Evolutionary conservation across 2,888 invertebrate genomes (phyloP), one percentile per base, ranked within the genome.

Genomic region (Oligia fasciuncula): DNA sequence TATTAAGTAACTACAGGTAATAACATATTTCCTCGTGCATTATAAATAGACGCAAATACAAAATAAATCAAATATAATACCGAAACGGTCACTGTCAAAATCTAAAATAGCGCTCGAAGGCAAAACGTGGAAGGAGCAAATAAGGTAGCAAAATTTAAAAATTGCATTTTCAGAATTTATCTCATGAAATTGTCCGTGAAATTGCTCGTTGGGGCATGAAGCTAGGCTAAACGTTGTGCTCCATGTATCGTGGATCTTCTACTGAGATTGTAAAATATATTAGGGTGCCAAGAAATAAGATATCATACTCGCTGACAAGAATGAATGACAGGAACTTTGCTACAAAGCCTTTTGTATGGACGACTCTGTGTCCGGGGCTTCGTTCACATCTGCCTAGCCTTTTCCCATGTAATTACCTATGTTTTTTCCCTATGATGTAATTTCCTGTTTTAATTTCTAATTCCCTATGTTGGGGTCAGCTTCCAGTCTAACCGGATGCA

Each of bases 181-280:
- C 88, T 90, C 87, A 81, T 85, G 89, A 92, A 92, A 92, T 92
- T 90, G 91, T 87, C 87, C 87, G 90, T 91, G 88, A 92, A 92
- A 92, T 92, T 92, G 91, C 84, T 85, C 88, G 86, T 87, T 85
- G 87, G 72, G 84, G 91, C 89, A 87, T 87, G 91, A 87, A 89
- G 89, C 87, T 62, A 77, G 84, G 80, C 87, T 90, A 86, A 87
- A 89, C 81, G 83, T 84, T 90, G 81, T 88, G 86, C 84, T 86
- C 71, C 88, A 65, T 87, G 90, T 89, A 91, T 91, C 87, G 85
- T 87, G 86, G 83, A 87, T 86, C 87, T 72, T 77, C 29, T 65
- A 68, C 78, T 54, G 74, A 87, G 83, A 89, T 90, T 90, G 81
- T 87, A 85, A 79, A 78, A 80, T 77, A 85, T 88, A 87, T 91